Evolutionary conservation across 2,888 invertebrate genomes (phyloP), one percentile per base, ranked within the genome.

Genomic region (Pseudococcus longispinus): DNA sequence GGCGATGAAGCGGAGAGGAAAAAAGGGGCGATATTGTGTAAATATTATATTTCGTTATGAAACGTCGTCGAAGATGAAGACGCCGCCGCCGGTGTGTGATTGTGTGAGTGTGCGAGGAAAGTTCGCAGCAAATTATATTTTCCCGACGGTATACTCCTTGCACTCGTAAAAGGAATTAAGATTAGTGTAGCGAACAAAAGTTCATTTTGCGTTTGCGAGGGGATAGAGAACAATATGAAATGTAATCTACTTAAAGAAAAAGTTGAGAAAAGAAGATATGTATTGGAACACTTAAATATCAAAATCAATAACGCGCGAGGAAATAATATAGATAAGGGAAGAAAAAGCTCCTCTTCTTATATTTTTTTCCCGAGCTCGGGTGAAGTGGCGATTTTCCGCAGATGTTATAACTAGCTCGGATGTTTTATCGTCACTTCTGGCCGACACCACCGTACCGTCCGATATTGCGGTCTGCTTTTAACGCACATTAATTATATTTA

Each of bases 231-330:
- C 55, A 84, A 44, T 55, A 55, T 84, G 55, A 84, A 84, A 84
- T 51, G 84, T 84, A 84, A 84, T 84, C 84, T 84, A 84, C 55
- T 84, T 84, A 84, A 84, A 55, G 84, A 84, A 46, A 55, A 84
- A 84, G 51, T 84, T 84, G 18, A 32, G 51, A 51, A 84, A 51
- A 84, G 84, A 84, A 84, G 84, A 84, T 84, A 84, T 84, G 84
- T 84, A 84, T 84, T 55, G 84, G 84, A 84, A 84, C 84, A 84
- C 84, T 84, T 84, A 84, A 84, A 84, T 84, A 84, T 84, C 84
- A 84, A 84, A 84, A 84, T 84, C 84, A 84, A 84, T 84, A 84
- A 84, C 55, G 84, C 70, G 60, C 84, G 84, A 84, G 55, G 84
- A 84, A 84, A 84, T 46, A 84, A 84, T 84, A 84, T 84, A 84